Percentiles rank a stretch among this genome's conserved stretches.
phyloP scores from a whole-genome alignment of 2,888 invertebrate species.

The Brenthis daphne region DNA sequence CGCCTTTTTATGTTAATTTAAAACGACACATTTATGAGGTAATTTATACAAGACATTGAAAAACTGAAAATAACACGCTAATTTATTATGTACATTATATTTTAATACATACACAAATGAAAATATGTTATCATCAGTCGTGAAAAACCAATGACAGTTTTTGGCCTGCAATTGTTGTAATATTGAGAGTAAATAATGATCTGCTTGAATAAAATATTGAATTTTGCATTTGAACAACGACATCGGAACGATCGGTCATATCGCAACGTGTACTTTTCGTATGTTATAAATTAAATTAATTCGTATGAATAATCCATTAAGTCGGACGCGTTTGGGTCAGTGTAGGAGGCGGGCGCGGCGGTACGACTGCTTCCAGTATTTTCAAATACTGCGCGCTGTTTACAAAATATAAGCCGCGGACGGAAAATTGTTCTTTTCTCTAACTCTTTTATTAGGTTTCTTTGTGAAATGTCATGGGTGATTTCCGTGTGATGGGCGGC shows the following conservation, averaged over 20 bases:
- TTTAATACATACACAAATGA: background rate
- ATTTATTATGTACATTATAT: conserved; percentile 7
- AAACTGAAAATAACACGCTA: background rate
- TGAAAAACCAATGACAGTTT: too few species aligned
- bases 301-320: conserved; percentile 46
- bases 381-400: conserved; percentile 42
- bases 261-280: conserved; percentile 32
- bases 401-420: conserved; percentile 38
- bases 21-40: conserved; percentile 39
- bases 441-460: conserved; percentile 3
- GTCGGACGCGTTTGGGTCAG: conserved; percentile 41
- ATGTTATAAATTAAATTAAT: conserved; percentile 29
- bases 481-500: conserved; percentile 56
- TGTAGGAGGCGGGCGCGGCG: conserved; percentile 40
- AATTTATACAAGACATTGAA: conserved; percentile 25
- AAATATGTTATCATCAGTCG: too few species aligned
- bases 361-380: conserved; percentile 27
- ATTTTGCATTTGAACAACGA: background rate
- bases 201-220: too few species aligned
- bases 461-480: conserved; percentile 61
- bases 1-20: conserved; percentile 51
- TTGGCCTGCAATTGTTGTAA: too few species aligned
- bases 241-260: background rate
- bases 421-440: conserved; percentile 15
- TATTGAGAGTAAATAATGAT: too few species aligned